Conservation (phyloP, 2,888 invertebrate genomes). For the Mactromeris polynyma region DNA sequence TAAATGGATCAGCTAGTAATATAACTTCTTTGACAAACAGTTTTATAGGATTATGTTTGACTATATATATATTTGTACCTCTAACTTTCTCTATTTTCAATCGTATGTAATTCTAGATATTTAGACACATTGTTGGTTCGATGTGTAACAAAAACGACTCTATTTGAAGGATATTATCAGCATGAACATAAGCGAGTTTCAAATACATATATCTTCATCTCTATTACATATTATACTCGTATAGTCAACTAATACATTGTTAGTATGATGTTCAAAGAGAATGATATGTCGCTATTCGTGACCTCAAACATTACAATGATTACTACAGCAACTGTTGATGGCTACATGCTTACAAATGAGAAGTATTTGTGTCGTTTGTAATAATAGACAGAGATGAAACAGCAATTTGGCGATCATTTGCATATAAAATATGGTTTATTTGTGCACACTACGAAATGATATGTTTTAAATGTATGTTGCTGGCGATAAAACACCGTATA, state of each 20-base stretch:
- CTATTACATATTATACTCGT: not conserved
- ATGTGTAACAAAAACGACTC: not conserved
- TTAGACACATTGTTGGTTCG: too few relatives aligned
- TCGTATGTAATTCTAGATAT: too few relatives aligned
- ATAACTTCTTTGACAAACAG: too few relatives aligned
- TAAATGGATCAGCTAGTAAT: too few relatives aligned
- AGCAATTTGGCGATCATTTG: slow-evolving; percentile 34
- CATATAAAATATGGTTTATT: slow-evolving; percentile 32
- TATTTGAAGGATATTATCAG: not conserved
- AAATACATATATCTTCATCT: not conserved
- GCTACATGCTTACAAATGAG: not conserved
- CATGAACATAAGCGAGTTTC: not conserved
- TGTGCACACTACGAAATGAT: slow-evolving; percentile 13
- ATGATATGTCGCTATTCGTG: not conserved
- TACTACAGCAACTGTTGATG: not conserved
- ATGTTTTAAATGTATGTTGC: slow-evolving; percentile 44
- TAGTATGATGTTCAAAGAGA: not conserved
- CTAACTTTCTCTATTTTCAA: too few relatives aligned
- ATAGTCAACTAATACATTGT: not conserved
- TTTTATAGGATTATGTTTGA: too few relatives aligned
- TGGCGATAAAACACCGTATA: slow-evolving; percentile 40
- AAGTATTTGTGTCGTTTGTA: slow-evolving; percentile 16
- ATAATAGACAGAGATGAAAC: slow-evolving; percentile 31
- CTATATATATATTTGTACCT: too few relatives aligned
- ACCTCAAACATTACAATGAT: slow-evolving; percentile 1